phyloP scores from a whole-genome alignment of 2,888 invertebrate species.

The Hololepta plana region DNA sequence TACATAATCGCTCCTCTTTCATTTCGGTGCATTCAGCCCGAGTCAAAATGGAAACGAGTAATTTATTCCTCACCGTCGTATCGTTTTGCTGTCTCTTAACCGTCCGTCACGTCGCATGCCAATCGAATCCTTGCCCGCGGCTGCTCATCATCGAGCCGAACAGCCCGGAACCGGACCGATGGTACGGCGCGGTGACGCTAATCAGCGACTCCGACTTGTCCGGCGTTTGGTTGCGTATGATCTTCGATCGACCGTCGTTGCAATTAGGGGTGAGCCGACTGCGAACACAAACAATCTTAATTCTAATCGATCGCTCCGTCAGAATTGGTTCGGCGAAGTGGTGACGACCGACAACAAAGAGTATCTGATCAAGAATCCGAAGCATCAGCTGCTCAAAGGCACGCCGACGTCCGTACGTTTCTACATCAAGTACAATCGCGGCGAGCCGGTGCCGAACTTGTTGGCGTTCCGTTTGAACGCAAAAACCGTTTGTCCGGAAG shows the following conservation, averaged over 20 bases:
- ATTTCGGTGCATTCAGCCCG: no score
- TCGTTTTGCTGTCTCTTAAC: no score
- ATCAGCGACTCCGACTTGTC: slow-evolving; percentile 33
- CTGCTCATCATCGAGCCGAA: slow-evolving; percentile 38
- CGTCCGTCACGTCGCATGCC: slow-evolving; percentile 20
- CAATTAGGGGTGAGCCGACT: slow-evolving; percentile 14
- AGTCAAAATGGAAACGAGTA: no score
- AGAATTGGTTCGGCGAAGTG: slow-evolving; percentile 36
- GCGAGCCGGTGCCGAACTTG: slow-evolving; percentile 31
- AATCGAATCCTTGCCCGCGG: slow-evolving; percentile 36
- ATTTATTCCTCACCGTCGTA: no score
- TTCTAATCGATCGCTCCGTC: slow-evolving; percentile 30
- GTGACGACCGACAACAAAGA: slow-evolving; percentile 36
- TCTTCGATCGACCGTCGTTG: slow-evolving; percentile 23
- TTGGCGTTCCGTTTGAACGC: slow-evolving; percentile 36
- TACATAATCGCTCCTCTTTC: no score
- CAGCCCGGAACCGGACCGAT: slow-evolving; percentile 34
- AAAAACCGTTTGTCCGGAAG: slow-evolving; percentile 30
- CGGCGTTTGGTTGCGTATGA: slow-evolving; percentile 34
- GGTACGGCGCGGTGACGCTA: slow-evolving; percentile 41
- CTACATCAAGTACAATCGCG: slow-evolving; percentile 39
- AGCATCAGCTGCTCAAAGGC: slow-evolving; percentile 36
- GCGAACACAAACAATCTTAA: no score
- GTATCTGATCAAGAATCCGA: slow-evolving; percentile 38
- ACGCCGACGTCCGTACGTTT: slow-evolving; percentile 36